Percentiles rank a stretch among this genome's conserved stretches.
Conservation (phyloP, 2,888 invertebrate species). For the Mesoligia furuncula region DNA sequence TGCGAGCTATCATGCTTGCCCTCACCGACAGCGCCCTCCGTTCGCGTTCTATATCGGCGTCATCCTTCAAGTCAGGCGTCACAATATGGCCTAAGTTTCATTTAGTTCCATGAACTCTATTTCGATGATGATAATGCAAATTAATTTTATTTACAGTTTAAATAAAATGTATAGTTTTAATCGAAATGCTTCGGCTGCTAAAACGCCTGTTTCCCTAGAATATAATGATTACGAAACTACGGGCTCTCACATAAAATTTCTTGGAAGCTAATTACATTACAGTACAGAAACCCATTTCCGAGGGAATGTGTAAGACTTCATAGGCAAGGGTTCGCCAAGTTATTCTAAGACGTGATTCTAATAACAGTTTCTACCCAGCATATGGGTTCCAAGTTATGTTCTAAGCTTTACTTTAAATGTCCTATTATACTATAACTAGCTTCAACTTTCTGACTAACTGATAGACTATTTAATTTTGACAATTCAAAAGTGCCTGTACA, state of each 20-base stretch:
- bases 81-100: too few species aligned
- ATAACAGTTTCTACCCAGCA: slow-evolving; percentile 34
- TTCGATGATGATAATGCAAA: background rate
- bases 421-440: too few species aligned
- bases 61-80: too few species aligned
- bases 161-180: background rate
- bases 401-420: slow-evolving; percentile 28
- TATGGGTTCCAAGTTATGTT: slow-evolving; percentile 10
- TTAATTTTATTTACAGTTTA: background rate
- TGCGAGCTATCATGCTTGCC: too few species aligned
- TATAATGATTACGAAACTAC: slow-evolving; percentile 24
- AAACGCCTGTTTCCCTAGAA: background rate
- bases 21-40: too few species aligned
- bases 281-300: slow-evolving; percentile 51
- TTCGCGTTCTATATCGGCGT: too few species aligned
- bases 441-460: too few species aligned
- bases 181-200: background rate
- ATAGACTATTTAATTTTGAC: too few species aligned
- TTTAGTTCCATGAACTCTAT: background rate
- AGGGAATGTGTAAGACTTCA: slow-evolving; percentile 60
- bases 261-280: slow-evolving; percentile 57
- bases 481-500: too few species aligned
- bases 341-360: slow-evolving; percentile 48
- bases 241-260: slow-evolving; percentile 35
- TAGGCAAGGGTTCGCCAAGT: slow-evolving; percentile 53